Evolutionary conservation across 2,797 vertebrate species (phyloP), one percentile per base, ranked within the genome.

Genomic region (Clarias laeviceps): DNA sequence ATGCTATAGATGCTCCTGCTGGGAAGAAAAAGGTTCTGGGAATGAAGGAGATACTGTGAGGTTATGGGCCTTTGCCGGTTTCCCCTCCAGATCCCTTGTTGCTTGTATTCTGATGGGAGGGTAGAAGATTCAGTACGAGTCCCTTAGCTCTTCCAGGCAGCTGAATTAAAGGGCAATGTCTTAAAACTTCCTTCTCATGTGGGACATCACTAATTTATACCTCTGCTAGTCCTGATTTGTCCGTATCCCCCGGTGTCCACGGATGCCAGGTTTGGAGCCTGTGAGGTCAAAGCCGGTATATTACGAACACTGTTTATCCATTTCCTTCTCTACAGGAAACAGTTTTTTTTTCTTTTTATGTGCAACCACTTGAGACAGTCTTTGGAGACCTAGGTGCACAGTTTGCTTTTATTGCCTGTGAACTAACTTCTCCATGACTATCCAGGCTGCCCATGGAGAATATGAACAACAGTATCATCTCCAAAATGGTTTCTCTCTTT

Each of bases 181-280:
- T 77, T 54, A 80, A 85, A 45, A 80, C n/a, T 85, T 37, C 70
- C 27, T 56, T 68, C 80, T 80, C 80, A 57, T 74, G 79, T 68
- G 85, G 84, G 86, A 78, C 61, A 40, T 66, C 68, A 45, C 80
- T 87, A 88, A 89, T 90, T 90, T 84, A 83, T 90, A 86, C 86
- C 84, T 86, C 83, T 84, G 87, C 85, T 89, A 86, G 88, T 90
- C 90, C 80, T 65, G 70, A 83, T 89, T 88, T 85, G 85, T 88
- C 66, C 24, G 70, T 61, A 86, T 84, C 82, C 80, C 57, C n/a
- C 8, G 1, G 64, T 37, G 50, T 61, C 62, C 77, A 77, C 15
- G 8, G 20, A 15, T 7, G 20, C 83, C 65, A 80, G 82, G 80
- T 84, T 81, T 79, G 65, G 78, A 87, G 76, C 34, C 86, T 85